Conservation (phyloP, 2,888 invertebrate species). For the Thecocarcelia acutangulata region DNA sequence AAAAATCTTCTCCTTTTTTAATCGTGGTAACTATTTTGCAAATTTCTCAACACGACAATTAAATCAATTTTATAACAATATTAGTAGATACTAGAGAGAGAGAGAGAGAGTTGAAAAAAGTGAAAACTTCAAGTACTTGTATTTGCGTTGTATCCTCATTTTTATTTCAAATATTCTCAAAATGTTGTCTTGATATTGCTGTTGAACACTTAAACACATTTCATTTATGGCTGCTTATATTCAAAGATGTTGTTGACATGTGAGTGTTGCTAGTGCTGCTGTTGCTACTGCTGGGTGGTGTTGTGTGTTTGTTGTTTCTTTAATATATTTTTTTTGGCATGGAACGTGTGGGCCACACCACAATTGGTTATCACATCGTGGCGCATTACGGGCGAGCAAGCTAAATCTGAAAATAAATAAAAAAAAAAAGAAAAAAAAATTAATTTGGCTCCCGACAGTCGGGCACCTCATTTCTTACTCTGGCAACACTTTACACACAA, state of each 20-base stretch:
- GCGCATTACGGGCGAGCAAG: slow-evolving; percentile 66
- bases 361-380: slow-evolving; percentile 62
- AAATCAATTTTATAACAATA: too few species aligned
- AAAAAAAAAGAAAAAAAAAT: slow-evolving; percentile 69
- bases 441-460: slow-evolving; percentile 83
- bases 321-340: slow-evolving; percentile 47
- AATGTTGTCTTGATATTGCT: slow-evolving; percentile 49
- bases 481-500: slow-evolving; percentile 59
- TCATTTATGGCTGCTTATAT: slow-evolving; percentile 58
- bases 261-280: slow-evolving; percentile 26
- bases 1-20: too few species aligned
- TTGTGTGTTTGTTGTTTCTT: slow-evolving; percentile 33
- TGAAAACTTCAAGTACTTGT: neutral
- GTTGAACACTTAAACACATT: slow-evolving; percentile 59
- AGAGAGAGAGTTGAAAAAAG: neutral
- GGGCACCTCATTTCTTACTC: slow-evolving; percentile 82
- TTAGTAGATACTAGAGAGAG: too few species aligned
- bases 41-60: too few species aligned
- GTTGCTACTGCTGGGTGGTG: slow-evolving; percentile 42
- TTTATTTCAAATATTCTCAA: slow-evolving; percentile 27
- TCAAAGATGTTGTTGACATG: slow-evolving; percentile 64
- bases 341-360: slow-evolving; percentile 64
- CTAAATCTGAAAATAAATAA: slow-evolving; percentile 54
- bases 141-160: slow-evolving; percentile 37
- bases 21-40: too few species aligned